A percentile compares a stretch with the other conserved stretches of the same genome.
These are phyloP conservation scores for Ormyrus nitidulus DNA, from an alignment of 2,888 invertebrate genomes.

Conservation along the genomic window DNA sequence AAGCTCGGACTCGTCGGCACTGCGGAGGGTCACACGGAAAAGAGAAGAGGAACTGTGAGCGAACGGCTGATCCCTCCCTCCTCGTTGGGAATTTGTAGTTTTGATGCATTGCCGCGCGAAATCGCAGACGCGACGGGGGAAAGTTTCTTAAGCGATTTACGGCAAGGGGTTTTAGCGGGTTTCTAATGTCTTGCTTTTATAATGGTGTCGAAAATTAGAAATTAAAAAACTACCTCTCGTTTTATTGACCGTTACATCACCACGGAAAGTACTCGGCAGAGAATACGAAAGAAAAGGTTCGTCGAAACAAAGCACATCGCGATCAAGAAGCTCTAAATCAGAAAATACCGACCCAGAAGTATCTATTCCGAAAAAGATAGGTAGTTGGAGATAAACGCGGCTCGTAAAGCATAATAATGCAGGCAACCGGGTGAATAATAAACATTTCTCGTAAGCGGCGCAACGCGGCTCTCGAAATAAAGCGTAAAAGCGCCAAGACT, in stretches of 20 bases:
- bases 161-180: no score
- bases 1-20: constrained; percentile 81
- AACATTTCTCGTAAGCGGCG: not conserved
- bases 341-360: no score
- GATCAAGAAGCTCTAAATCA: no score
- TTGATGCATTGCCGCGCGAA: not conserved
- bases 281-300: no score
- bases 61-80: not conserved
- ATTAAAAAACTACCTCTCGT: no score
- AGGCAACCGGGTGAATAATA: not conserved
- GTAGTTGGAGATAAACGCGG: not conserved
- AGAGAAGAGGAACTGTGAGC: not conserved
- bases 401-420: not conserved
- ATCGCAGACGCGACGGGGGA: no score
- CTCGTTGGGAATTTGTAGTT: not conserved
- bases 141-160: no score
- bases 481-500: constrained; percentile 16
- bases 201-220: no score
- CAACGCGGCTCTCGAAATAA: not conserved
- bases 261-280: no score
- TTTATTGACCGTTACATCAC: no score
- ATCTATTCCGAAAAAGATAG: not conserved
- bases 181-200: no score
- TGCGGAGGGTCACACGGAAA: constrained; percentile 55
- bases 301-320: no score